phyloP scores from a whole-genome alignment of 2,113 vertebrate genomes.

The Tyrannus savana region DNA sequence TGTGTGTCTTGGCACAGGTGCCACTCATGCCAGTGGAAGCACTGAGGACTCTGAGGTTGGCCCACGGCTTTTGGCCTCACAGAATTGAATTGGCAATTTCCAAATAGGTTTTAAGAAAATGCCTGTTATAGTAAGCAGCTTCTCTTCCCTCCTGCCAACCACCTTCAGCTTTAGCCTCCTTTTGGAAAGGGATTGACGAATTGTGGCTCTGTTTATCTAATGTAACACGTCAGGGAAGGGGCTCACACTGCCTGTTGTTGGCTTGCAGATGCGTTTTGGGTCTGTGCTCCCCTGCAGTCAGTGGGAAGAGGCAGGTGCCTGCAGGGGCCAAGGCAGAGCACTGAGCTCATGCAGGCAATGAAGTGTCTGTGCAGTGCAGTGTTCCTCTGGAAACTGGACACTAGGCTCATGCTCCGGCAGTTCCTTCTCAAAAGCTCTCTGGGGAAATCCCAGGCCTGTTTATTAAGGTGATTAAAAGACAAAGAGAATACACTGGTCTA shows the following conservation, averaged over 20 bases:
- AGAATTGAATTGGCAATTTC: not conserved
- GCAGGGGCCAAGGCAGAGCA: not conserved
- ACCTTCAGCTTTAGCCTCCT: not conserved
- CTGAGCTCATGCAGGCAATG: not conserved
- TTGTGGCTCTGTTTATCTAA: not conserved
- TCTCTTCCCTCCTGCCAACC: not conserved
- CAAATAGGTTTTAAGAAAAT: not conserved
- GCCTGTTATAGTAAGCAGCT: not conserved
- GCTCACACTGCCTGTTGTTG: not conserved
- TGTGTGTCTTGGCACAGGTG: not conserved
- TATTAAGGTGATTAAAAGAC: not conserved
- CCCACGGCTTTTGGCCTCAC: not conserved
- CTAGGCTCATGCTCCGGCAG: not conserved
- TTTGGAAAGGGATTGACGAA: not conserved
- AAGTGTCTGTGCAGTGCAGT: not conserved
- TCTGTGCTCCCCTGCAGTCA: not conserved
- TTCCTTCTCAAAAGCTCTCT: not conserved
- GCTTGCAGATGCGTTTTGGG: not conserved
- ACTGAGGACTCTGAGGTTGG: not conserved
- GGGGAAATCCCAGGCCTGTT: not conserved
- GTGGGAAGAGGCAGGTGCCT: not conserved
- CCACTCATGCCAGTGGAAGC: not conserved
- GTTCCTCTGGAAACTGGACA: not conserved
- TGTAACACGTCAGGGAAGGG: too few species aligned
- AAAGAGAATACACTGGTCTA: not conserved